Evolutionary conservation across 2,888 invertebrate species (phyloP).

Genomic region (Trichogramma dendrolimi): DNA sequence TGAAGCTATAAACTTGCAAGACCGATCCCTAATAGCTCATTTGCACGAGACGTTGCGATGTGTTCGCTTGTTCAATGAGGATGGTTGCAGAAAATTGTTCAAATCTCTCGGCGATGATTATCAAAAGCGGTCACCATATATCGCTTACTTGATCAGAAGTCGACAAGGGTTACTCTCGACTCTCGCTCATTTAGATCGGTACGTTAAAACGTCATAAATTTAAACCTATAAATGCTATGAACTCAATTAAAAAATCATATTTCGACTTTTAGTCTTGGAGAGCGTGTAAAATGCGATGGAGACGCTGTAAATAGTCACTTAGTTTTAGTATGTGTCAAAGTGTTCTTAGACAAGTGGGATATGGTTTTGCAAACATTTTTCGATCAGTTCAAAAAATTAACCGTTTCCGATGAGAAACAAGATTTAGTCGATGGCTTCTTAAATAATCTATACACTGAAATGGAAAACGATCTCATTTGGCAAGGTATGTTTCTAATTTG

Average conservation of each 20-base stretch:
- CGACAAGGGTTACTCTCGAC: conserved; percentile 75
- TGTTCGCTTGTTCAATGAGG: conserved; percentile 67
- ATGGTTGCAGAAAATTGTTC: conserved; percentile 70
- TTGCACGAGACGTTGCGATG: conserved; percentile 80
- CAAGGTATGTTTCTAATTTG: conserved; percentile 56
- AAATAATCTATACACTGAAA: conserved; percentile 63
- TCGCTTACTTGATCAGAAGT: conserved; percentile 76
- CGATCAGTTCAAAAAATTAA: conserved; percentile 73
- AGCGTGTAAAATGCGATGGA: conserved; percentile 66
- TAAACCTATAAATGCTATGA: neutral
- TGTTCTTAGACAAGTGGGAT: conserved; percentile 78
- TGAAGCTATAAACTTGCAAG: conserved; percentile 75
- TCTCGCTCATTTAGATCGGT: conserved; percentile 68
- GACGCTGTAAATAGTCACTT: conserved; percentile 71
- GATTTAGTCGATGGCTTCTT: conserved; percentile 82
- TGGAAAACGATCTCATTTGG: conserved; percentile 70
- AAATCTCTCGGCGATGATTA: conserved; percentile 73
- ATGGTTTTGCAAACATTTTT: conserved; percentile 70
- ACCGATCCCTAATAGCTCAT: conserved; percentile 72
- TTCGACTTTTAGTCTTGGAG: conserved; percentile 52
- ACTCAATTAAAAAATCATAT: conserved; percentile 14
- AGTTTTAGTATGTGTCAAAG: conserved; percentile 70
- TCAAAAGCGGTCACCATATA: conserved; percentile 71
- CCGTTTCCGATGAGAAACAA: conserved; percentile 85
- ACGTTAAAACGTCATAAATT: conserved; percentile 34